These are phyloP conservation scores for Scaptomyza cyrtandrae DNA, from an alignment of 2,888 invertebrate genomes.

Conservation along the genomic window DNA sequence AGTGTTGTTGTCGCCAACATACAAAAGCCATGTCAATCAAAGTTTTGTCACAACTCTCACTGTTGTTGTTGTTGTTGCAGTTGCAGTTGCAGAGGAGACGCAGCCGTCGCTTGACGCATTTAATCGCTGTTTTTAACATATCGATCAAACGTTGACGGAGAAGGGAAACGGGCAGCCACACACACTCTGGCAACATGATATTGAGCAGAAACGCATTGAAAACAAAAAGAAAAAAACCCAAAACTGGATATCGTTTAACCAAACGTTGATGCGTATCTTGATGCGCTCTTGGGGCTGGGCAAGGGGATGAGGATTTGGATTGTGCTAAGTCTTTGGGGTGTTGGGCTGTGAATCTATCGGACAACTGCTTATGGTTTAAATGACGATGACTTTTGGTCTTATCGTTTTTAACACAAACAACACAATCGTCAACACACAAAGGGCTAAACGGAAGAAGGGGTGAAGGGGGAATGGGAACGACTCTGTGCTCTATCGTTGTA, in stretches of 20 bases:
- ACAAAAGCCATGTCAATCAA: conserved; percentile 77
- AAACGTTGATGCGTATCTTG: conserved; percentile 74
- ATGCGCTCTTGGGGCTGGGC: conserved; percentile 55
- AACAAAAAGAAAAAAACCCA: conserved; percentile 43
- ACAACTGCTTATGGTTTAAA: conserved; percentile 71
- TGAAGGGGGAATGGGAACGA: background rate
- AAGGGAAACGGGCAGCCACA: conserved; percentile 7
- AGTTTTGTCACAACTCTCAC: conserved; percentile 65
- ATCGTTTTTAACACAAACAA: conserved; percentile 60
- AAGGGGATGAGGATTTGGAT: conserved; percentile 29
- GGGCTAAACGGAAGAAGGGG: conserved; percentile 24
- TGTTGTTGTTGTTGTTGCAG: conserved; percentile 9
- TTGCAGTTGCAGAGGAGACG: conserved; percentile 19
- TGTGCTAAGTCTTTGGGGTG: conserved; percentile 67
- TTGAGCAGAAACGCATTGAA: conserved; percentile 25
- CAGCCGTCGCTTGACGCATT: conserved; percentile 64
- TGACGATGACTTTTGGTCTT: conserved; percentile 74
- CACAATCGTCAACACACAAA: conserved; percentile 35
- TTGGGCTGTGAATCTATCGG: conserved; percentile 28
- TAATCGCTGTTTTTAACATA: conserved; percentile 78
- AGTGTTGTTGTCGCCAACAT: conserved; percentile 52
- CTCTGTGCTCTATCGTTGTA: conserved; percentile 62
- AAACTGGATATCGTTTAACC: conserved; percentile 73
- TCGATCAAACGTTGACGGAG: conserved; percentile 52
- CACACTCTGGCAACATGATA: conserved; percentile 29